phyloP scores from a whole-genome alignment of 2,888 invertebrate genomes.

The Euplexia lucipara region DNA sequence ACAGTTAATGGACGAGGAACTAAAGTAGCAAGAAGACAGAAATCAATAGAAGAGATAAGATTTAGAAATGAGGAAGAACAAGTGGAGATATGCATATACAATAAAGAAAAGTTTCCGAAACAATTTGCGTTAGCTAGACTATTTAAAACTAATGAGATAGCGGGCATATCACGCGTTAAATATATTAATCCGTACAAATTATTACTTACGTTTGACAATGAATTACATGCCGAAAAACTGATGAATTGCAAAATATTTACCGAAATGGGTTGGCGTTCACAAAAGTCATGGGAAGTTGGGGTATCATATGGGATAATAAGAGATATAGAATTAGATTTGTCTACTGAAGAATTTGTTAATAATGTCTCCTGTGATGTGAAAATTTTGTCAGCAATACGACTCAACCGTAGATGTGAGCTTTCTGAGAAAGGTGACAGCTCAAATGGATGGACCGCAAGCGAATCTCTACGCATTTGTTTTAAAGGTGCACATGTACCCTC shows the following conservation, averaged over 20 bases:
- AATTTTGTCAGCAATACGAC: too few relatives aligned
- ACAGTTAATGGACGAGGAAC: neutral
- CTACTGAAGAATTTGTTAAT: too few relatives aligned
- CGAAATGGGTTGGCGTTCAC: constrained; percentile 6
- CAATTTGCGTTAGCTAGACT: constrained; percentile 10
- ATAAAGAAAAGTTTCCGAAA: constrained; percentile 6
- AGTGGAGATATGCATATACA: constrained; percentile 3
- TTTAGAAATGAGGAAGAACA: neutral
- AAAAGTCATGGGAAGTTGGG: constrained; percentile 11
- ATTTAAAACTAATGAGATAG: constrained; percentile 5
- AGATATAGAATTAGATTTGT: too few relatives aligned
- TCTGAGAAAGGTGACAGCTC: too few relatives aligned
- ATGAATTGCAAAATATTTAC: neutral
- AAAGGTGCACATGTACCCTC: too few relatives aligned
- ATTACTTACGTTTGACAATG: neutral
- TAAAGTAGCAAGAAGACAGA: neutral
- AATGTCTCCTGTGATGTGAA: too few relatives aligned
- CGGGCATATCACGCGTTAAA: constrained; percentile 3
- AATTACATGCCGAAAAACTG: neutral
- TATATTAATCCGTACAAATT: constrained; percentile 4
- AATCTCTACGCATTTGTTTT: too few relatives aligned
- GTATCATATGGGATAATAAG: constrained; percentile 1
- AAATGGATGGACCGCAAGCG: too few relatives aligned
- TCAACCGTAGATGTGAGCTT: too few relatives aligned
- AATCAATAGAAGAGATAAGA: neutral